Conservation (phyloP, 2,888 invertebrate species). For the Melinaea menophilus region DNA sequence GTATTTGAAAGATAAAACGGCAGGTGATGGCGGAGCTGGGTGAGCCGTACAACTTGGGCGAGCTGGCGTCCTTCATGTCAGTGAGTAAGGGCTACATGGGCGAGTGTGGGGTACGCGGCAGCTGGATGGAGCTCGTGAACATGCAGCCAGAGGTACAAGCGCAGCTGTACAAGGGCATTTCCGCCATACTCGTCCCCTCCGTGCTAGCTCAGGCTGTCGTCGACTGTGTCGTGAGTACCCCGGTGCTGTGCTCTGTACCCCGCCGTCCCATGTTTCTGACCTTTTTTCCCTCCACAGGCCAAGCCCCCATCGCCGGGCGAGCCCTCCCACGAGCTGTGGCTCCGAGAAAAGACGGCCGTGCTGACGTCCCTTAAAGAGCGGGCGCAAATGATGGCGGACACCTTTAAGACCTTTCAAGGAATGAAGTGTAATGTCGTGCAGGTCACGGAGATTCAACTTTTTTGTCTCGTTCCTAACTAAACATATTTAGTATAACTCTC, state of each 20-base stretch:
- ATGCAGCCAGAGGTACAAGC: slow-evolving; percentile 87
- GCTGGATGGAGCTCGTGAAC: slow-evolving; percentile 95
- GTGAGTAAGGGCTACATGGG: slow-evolving; percentile 97
- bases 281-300: slow-evolving; percentile 41
- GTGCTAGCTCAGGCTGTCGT: slow-evolving; percentile 94
- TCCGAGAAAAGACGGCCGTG: slow-evolving; percentile 84
- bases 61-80: slow-evolving; percentile 97
- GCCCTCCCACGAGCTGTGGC: slow-evolving; percentile 89
- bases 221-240: slow-evolving; percentile 86
- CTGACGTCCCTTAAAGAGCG: slow-evolving; percentile 85
- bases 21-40: slow-evolving; percentile 93
- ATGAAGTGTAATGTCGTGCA: slow-evolving; percentile 88
- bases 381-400: slow-evolving; percentile 90
- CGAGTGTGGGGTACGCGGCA: slow-evolving; percentile 97
- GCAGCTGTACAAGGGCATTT: slow-evolving; percentile 89
- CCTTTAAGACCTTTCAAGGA: slow-evolving; percentile 94
- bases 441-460: slow-evolving; percentile 38
- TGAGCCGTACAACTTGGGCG: slow-evolving; percentile 87
- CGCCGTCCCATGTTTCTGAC: too few species aligned
- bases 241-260: too few species aligned
- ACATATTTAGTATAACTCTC: too few species aligned
- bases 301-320: slow-evolving; percentile 92
- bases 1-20: neutral
- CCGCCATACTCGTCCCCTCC: slow-evolving; percentile 93
- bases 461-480: too few species aligned